Evolutionary conservation across 2,797 vertebrate genomes (phyloP).

Genomic region (Microctenopoma lineatum): DNA sequence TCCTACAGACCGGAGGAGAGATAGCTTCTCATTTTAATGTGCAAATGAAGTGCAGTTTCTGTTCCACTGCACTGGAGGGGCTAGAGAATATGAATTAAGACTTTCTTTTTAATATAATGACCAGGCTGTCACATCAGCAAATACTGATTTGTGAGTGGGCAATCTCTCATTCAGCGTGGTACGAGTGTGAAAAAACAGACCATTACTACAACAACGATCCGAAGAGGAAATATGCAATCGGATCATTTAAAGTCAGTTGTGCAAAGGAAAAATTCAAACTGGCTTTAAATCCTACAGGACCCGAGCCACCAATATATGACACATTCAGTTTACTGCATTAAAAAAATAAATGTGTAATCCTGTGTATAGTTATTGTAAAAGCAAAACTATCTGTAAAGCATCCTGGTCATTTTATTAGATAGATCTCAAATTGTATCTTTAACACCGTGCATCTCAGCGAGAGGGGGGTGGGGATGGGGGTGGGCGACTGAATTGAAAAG

Average conservation of each 20-base stretch:
- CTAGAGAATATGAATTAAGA: constrained; percentile 36
- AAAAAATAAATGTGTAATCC: constrained; percentile 44
- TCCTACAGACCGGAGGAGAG: constrained; percentile 38
- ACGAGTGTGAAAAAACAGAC: constrained; percentile 45
- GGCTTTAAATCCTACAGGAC: constrained; percentile 23
- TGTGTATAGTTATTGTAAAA: constrained; percentile 27
- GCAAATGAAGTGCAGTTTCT: constrained; percentile 55
- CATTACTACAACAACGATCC: constrained; percentile 48
- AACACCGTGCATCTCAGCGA: constrained; percentile 8
- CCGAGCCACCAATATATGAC: constrained; percentile 32
- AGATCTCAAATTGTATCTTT: constrained; percentile 16
- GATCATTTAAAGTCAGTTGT: constrained; percentile 43
- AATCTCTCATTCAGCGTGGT: constrained; percentile 29
- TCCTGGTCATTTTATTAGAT: constrained; percentile 38
- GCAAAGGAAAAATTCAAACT: constrained; percentile 35
- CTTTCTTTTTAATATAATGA: constrained; percentile 22
- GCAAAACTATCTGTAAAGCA: constrained; percentile 40
- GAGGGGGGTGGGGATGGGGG: no score
- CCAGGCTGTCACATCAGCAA: constrained; percentile 58
- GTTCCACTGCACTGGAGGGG: constrained; percentile 38
- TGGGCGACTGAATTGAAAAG: no score
- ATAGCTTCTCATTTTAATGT: constrained; percentile 42
- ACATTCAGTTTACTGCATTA: constrained; percentile 14
- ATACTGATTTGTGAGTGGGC: constrained; percentile 47
- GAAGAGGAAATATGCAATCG: constrained; percentile 41